phyloP scores from a whole-genome alignment of 2,888 invertebrate species.

The Mechanitis mazaeus region DNA sequence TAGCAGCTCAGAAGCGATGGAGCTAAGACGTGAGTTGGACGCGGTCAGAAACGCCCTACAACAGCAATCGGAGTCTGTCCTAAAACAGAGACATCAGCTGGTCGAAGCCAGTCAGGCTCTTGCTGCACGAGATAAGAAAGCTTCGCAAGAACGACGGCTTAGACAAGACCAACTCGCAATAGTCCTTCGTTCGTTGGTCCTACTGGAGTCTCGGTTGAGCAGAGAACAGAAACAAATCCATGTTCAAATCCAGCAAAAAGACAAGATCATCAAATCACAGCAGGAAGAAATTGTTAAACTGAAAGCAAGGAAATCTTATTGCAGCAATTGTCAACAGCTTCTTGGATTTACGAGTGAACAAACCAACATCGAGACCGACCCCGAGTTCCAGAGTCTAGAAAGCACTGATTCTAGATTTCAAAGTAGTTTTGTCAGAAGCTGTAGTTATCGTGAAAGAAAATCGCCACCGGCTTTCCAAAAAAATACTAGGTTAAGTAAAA shows the following conservation, averaged over 20 bases:
- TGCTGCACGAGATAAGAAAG: slow-evolving; percentile 77
- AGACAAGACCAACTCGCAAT: slow-evolving; percentile 83
- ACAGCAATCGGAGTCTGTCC: slow-evolving; percentile 78
- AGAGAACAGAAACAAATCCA: slow-evolving; percentile 85
- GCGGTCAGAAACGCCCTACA: slow-evolving; percentile 81
- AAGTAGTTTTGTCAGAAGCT: slow-evolving; percentile 68
- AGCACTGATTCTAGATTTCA: slow-evolving; percentile 72
- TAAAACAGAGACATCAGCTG: slow-evolving; percentile 82
- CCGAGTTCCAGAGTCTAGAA: slow-evolving; percentile 72
- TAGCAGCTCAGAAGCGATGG: slow-evolving; percentile 78
- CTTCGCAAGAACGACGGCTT: slow-evolving; percentile 77
- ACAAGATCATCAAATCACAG: slow-evolving; percentile 82
- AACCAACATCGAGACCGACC: slow-evolving; percentile 73
- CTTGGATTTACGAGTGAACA: slow-evolving; percentile 73
- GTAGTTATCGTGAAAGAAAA: slow-evolving; percentile 71
- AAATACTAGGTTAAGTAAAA: slow-evolving; percentile 72
- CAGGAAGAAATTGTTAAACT: slow-evolving; percentile 82
- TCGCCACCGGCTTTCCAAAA: slow-evolving; percentile 72
- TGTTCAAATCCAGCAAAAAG: slow-evolving; percentile 81
- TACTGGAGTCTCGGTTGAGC: slow-evolving; percentile 82
- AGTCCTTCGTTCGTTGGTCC: slow-evolving; percentile 81
- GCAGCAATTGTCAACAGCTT: slow-evolving; percentile 71
- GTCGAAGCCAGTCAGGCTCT: slow-evolving; percentile 79
- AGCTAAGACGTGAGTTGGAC: slow-evolving; percentile 79
- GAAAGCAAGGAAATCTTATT: slow-evolving; percentile 70